Base-by-base conservation (phyloP, 2,888 invertebrate genomes). In the Halocaridina rubra region DNA sequence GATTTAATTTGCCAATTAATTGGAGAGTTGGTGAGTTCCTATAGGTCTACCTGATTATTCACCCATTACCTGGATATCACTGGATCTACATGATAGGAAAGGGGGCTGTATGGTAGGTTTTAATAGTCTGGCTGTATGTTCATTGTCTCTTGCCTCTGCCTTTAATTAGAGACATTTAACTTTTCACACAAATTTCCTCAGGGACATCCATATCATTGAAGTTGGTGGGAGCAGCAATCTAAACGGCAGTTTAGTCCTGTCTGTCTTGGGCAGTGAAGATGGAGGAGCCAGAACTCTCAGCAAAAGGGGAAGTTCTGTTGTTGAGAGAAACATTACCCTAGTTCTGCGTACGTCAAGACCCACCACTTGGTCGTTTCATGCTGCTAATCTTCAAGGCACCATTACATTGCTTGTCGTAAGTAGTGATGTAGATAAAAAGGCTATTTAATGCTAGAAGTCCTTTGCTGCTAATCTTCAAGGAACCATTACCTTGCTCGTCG, bases 141-240 rank as follows among this genome's bases (percentile, higher is more conserved):
- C n/a, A n/a, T n/a, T n/a, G n/a, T n/a, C n/a, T n/a, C n/a, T n/a
- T n/a, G n/a, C n/a, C n/a, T n/a, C n/a, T n/a, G n/a, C n/a, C n/a
- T n/a, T n/a, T n/a, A n/a, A n/a, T n/a, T n/a, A n/a, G n/a, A n/a
- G n/a, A n/a, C n/a, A n/a, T n/a, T n/a, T n/a, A n/a, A n/a, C n/a
- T n/a, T n/a, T n/a, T n/a, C n/a, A n/a, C n/a, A n/a, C n/a, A n/a
- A n/a, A 22, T 67, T 29, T 69, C 53, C 5, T 16, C 82, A 86
- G 86, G 24, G 86, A 86, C 71, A 86, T 86, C 59, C 86, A 86
- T 71, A 86, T 86, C 39, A 86, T 86, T 33, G 80, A 86, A n/a
- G 81, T 86, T 0, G 76, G 80, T 8, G 85, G 85, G 22, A 85
- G 85, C 76, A 80, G 76, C 24, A 76, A 86, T 72, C 69, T 30